phyloP scores from a whole-genome alignment of 2,888 invertebrate species.

The Tinea semifulvella region DNA sequence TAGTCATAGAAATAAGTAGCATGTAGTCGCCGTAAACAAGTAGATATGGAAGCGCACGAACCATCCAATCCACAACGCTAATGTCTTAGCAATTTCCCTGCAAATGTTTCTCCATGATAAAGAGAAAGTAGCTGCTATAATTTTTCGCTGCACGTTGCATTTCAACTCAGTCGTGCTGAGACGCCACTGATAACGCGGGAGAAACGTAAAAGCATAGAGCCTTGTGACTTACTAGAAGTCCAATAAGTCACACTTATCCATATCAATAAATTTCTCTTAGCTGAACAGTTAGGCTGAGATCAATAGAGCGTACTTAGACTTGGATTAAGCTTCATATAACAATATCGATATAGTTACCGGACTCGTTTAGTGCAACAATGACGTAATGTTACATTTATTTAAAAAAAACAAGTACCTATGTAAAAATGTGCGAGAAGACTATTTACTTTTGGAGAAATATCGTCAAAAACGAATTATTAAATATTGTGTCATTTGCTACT shows the following conservation, averaged over 20 bases:
- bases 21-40: background rate
- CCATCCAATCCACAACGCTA: conserved; percentile 8
- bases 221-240: conserved; percentile 17
- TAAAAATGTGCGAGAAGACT: too few species aligned
- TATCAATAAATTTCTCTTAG: conserved; percentile 5
- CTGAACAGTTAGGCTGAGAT: conserved; percentile 1
- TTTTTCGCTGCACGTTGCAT: conserved; percentile 24
- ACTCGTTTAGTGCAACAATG: too few species aligned
- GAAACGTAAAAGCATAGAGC: conserved; percentile 18
- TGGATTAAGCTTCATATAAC: too few species aligned
- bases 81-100: conserved; percentile 18
- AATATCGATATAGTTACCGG: too few species aligned
- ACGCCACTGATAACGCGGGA: conserved; percentile 22
- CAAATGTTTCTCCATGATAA: conserved; percentile 20
- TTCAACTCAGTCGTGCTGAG: conserved; percentile 22
- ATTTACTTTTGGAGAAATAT: too few species aligned
- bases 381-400: too few species aligned
- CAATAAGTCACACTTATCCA: conserved; percentile 20
- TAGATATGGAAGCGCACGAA: background rate
- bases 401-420: too few species aligned
- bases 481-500: too few species aligned
- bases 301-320: too few species aligned
- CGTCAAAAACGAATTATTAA: too few species aligned
- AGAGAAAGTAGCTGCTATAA: conserved; percentile 25
- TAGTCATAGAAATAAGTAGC: background rate